Base-by-base conservation (phyloP, 2,888 invertebrate species). In the Cheilosia vernalis region DNA sequence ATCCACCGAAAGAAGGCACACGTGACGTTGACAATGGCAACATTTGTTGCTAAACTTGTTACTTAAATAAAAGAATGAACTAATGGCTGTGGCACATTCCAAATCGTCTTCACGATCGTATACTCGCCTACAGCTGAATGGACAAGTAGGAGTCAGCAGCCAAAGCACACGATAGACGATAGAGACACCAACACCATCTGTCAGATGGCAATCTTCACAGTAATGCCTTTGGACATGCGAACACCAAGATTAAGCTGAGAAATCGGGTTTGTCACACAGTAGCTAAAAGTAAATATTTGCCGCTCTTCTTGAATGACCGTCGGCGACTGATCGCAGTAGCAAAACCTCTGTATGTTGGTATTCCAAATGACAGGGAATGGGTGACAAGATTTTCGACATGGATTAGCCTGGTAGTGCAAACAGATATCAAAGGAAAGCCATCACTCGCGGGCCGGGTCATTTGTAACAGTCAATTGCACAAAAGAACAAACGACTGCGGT, bases 381-480 rank as follows among this genome's bases (percentile, higher is more conserved):
- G 9, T 73, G 79, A 73, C 73, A 83, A 78, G 79, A 83, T 77
- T 77, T 72, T 66, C 70, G 77, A 70, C 77, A 49, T 77, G 76
- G 81, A 82, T 78, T 78, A 83, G 64, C 82, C 42, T 13, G 15
- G 64, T 30, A 66, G 72, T 60, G 77, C 60, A 64, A 78, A 73
- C 67, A 67, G 67, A 51, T 79, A 73, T 40, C 66, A 53, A 27
- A 47, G 53, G 21, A 64, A 66, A 66, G 17, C 77, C 70, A 72
- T 82, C 70, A 82, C 55, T 42, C 44, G 55, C 53, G 49, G 19
- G 67, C 55, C 44, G 49, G 83, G 47, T 64, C 73, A 79, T 79
- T 84, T 84, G 79, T 84, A 69, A 42, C 61, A 74, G 73, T 73
- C 79, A 69, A 79, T 79, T 56, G 63, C 79, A 84, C 73, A 84